Evolutionary conservation across 2,797 vertebrate genomes (phyloP), one percentile per base, ranked within the genome.

Genomic region (Antrozous pallidus): DNA sequence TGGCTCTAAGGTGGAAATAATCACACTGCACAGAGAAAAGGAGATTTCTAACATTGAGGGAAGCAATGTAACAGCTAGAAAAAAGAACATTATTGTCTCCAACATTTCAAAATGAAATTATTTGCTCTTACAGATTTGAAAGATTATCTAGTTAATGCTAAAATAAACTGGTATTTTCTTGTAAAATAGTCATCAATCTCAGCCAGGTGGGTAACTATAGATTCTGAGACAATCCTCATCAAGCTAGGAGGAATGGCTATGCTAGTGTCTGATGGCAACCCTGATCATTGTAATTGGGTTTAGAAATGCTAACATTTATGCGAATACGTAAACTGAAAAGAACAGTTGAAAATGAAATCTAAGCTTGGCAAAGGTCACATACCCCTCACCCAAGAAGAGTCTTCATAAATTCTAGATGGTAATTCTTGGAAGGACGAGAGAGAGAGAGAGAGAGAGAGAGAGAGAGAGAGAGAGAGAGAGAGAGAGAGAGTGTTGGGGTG

Each of bases 121-220:
- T 65, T 94, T 89, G 38, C 56, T 81, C 22, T 70, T 79, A 49
- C 6, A 80, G 77, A 85, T 67, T 22, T 24, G 58, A 80, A 81
- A 67, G 2, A 36, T 16, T 47, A 4, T 47, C 8, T 42, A 47
- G 63, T 65, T 85, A 87, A 78, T n/a, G 22, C 38, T 85, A 74
- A 93, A 80, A 85, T 42, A 89, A 95, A 74, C n/a, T 45, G 31
- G 38, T 75, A 45, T 75, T 95, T 94, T 90, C 42, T 73, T 87
- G 79, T 63, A 49, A 80, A 71, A 26, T 11, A 49, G 63, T 67
- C 73, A 77, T 82, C 75, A 78, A 83, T 74, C 61, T 85, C 11
- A 42, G 16, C 33, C 92, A 95, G 13, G 4, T 81, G n/a, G 16
- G n/a, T 65, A 63, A 71, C 40, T 40, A 81, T 0, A 69, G n/a